Evolutionary conservation across 2,113 vertebrate species (phyloP).

Genomic region (Oryzias melastigma): DNA sequence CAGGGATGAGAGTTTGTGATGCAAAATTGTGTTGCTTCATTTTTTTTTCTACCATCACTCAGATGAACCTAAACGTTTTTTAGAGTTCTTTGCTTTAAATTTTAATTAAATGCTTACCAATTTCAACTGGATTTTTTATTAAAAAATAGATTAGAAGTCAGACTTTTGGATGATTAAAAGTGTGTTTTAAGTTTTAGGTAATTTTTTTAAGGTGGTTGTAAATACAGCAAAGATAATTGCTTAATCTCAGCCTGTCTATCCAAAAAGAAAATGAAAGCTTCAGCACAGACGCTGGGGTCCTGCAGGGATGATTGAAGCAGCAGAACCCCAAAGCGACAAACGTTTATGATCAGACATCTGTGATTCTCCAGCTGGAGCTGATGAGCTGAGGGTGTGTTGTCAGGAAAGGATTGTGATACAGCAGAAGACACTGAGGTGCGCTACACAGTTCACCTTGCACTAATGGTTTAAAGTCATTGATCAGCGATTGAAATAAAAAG

Average conservation of each 20-base stretch:
- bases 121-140: too few relatives aligned
- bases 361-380: constrained; percentile 51
- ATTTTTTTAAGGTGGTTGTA: background rate
- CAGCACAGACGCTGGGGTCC: constrained; percentile 25
- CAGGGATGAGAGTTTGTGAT: too few relatives aligned
- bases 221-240: too few relatives aligned
- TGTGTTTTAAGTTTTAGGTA: background rate
- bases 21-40: too few relatives aligned
- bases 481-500: constrained; percentile 11
- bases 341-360: constrained; percentile 66
- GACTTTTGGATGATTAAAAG: too few relatives aligned
- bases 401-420: constrained; percentile 6
- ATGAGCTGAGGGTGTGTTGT: constrained; percentile 1
- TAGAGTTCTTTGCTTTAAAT: too few relatives aligned
- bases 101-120: too few relatives aligned
- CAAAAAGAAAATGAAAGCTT: constrained; percentile 1
- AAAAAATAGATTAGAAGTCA: too few relatives aligned
- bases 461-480: constrained; percentile 16
- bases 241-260: background rate
- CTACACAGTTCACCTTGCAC: background rate
- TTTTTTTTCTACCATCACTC: too few relatives aligned
- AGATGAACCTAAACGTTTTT: too few relatives aligned
- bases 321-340: constrained; percentile 47
- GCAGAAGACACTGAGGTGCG: background rate
- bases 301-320: constrained; percentile 34